phyloP scores from a whole-genome alignment of 1,140 invertebrate genomes.

The Plutomurus gul region DNA sequence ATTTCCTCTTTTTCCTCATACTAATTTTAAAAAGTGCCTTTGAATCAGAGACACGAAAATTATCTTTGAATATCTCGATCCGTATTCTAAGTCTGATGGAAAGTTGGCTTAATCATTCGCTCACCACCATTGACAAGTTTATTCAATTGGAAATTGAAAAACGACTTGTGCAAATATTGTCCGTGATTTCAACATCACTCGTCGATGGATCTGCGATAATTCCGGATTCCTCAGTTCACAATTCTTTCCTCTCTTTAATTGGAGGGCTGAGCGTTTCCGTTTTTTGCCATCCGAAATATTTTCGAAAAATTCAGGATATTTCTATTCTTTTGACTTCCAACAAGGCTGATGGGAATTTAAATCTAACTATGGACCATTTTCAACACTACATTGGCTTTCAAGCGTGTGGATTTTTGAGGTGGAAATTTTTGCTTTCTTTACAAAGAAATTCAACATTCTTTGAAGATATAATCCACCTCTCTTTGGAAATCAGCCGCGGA shows the following conservation, averaged over 20 bases:
- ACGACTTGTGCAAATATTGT: not conserved
- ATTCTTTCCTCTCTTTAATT: not conserved
- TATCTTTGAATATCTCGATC: too few relatives aligned
- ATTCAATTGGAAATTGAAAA: not conserved
- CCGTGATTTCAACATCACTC: not conserved
- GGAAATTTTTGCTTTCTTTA: too few relatives aligned
- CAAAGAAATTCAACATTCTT: too few relatives aligned
- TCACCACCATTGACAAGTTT: conserved; percentile 7
- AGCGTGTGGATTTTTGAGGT: too few relatives aligned
- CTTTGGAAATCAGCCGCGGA: too few relatives aligned
- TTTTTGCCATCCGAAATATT: not conserved
- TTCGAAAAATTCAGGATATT: not conserved
- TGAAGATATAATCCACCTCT: too few relatives aligned
- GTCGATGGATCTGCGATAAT: not conserved
- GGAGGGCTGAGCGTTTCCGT: not conserved
- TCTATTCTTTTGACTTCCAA: not conserved
- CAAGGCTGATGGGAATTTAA: not conserved
- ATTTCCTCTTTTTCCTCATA: not conserved
- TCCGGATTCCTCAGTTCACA: too few relatives aligned
- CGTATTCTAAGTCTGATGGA: not conserved
- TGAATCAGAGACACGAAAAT: too few relatives aligned
- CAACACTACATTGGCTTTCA: not conserved
- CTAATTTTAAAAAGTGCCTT: not conserved
- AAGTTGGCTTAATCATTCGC: not conserved
- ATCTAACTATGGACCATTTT: not conserved